Conservation (phyloP, 2,113 vertebrate genomes). For the Microtus ochrogaster region DNA sequence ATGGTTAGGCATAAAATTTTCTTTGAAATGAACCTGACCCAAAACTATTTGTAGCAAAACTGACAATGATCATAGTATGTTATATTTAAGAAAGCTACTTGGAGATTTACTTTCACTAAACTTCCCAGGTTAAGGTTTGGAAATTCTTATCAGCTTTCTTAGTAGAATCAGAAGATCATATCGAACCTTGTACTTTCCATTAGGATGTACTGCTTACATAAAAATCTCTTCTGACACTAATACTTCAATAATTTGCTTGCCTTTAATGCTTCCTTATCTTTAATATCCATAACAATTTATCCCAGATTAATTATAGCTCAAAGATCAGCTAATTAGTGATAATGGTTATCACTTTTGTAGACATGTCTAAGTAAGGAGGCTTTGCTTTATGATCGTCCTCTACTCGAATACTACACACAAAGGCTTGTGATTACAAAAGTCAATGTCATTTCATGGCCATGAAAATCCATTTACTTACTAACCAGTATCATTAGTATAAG, state of each 20-base stretch:
- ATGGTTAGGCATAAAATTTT: slow-evolving; percentile 49
- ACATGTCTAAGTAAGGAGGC: slow-evolving; percentile 85
- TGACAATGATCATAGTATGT: slow-evolving; percentile 6
- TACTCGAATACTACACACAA: slow-evolving; percentile 50
- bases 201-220: slow-evolving; percentile 59
- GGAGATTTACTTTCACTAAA: slow-evolving; percentile 44
- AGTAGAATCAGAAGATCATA: slow-evolving; percentile 59
- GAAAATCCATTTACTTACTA: slow-evolving; percentile 60
- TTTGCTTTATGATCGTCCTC: slow-evolving; percentile 78
- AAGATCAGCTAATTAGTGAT: slow-evolving; percentile 88
- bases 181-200: slow-evolving; percentile 63
- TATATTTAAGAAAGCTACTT: slow-evolving; percentile 2
- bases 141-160: slow-evolving; percentile 72
- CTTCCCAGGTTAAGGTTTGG: slow-evolving; percentile 56
- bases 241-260: slow-evolving; percentile 81
- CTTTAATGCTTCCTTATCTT: slow-evolving; percentile 39
- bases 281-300: slow-evolving; percentile 87
- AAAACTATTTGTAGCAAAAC: slow-evolving; percentile 73
- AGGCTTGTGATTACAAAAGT: not conserved
- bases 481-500: slow-evolving; percentile 10
- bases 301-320: slow-evolving; percentile 87
- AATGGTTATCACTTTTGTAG: slow-evolving; percentile 87
- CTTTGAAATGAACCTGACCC: slow-evolving; percentile 72
- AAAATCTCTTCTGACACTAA: slow-evolving; percentile 35
- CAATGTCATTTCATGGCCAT: not conserved